Evolutionary conservation across 2,113 vertebrate genomes (phyloP).

Genomic region (Caranx ignobilis): DNA sequence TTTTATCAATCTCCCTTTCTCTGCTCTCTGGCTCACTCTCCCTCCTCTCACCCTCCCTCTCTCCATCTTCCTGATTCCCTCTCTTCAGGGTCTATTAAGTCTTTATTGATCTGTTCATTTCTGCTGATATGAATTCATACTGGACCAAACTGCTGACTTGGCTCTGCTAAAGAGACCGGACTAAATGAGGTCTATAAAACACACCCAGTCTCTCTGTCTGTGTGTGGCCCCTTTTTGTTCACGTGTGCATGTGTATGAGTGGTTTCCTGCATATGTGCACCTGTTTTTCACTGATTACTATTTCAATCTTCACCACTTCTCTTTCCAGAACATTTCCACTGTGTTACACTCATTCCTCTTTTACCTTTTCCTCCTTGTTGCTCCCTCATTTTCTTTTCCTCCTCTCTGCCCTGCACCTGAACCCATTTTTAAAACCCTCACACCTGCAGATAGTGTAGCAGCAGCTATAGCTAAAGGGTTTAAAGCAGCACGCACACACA

Average conservation of each 20-base stretch:
- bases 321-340: slow-evolving; percentile 61
- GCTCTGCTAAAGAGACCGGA: slow-evolving; percentile 79
- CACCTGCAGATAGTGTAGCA: slow-evolving; percentile 57
- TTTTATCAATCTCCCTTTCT: slow-evolving; percentile 36
- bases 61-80: slow-evolving; percentile 70
- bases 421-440: slow-evolving; percentile 57
- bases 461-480: slow-evolving; percentile 53
- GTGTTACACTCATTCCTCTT: slow-evolving; percentile 42
- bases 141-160: slow-evolving; percentile 83
- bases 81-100: slow-evolving; percentile 85
- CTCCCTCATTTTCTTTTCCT: slow-evolving; percentile 11
- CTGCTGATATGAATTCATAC: slow-evolving; percentile 87
- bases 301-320: slow-evolving; percentile 66
- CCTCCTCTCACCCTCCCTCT: slow-evolving; percentile 56
- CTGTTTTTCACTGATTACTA: slow-evolving; percentile 60
- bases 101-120: slow-evolving; percentile 86
- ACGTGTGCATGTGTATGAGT: slow-evolving; percentile 46
- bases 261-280: slow-evolving; percentile 20
- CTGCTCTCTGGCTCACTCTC: slow-evolving; percentile 45
- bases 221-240: slow-evolving; percentile 46
- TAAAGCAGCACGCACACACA: slow-evolving; percentile 29
- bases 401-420: slow-evolving; percentile 65
- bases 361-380: slow-evolving; percentile 6
- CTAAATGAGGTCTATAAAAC: slow-evolving; percentile 84
- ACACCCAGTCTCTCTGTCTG: slow-evolving; percentile 48